phyloP scores from a whole-genome alignment of 1,140 invertebrate species.

The Yoshiicerus persimilis region DNA sequence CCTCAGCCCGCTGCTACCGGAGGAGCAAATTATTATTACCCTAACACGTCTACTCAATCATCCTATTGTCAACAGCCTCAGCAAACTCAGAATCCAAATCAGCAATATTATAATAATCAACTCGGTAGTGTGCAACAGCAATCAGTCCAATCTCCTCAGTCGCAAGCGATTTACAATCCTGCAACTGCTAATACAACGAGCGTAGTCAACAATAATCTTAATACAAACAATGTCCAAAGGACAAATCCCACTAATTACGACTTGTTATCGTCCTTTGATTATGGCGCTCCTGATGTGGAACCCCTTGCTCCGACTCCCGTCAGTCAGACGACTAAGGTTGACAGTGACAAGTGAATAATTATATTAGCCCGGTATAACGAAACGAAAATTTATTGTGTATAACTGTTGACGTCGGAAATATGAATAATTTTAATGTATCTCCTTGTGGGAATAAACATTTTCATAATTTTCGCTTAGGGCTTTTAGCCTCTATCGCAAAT shows the following conservation, averaged over 20 bases:
- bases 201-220: constrained; percentile 6
- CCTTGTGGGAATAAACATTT: background rate
- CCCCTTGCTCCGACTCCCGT: constrained; percentile 21
- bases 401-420: background rate
- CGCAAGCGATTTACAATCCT: background rate
- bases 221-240: background rate
- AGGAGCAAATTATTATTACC: background rate
- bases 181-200: background rate
- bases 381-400: background rate
- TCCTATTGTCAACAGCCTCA: background rate
- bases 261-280: constrained; percentile 31
- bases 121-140: background rate
- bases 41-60: constrained; percentile 1
- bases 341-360: background rate
- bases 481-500: background rate
- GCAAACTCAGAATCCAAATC: constrained; percentile 25
- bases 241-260: constrained; percentile 20
- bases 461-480: background rate
- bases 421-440: background rate
- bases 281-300: constrained; percentile 10
- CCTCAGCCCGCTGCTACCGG: background rate
- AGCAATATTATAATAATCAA: constrained; percentile 34
- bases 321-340: background rate
- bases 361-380: background rate
- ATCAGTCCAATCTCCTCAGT: background rate